phyloP scores from a whole-genome alignment of 2,888 invertebrate genomes.

The Keiferia lycopersicella region DNA sequence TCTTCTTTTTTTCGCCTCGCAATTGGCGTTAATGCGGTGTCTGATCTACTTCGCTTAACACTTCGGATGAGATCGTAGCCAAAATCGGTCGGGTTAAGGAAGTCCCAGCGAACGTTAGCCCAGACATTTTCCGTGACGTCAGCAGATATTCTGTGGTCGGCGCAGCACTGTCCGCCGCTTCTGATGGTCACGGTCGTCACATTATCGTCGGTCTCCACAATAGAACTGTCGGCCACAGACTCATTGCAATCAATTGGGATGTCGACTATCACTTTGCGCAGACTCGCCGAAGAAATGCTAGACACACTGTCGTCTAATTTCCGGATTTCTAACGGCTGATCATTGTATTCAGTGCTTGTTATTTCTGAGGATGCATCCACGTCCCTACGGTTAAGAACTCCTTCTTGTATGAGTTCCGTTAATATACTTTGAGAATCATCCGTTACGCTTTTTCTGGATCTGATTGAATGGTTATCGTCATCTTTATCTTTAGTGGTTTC shows the following conservation, averaged over 20 bases:
- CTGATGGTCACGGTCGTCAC: slow-evolving; percentile 68
- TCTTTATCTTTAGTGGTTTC: slow-evolving; percentile 50
- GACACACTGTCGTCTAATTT: slow-evolving; percentile 64
- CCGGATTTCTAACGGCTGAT: slow-evolving; percentile 50
- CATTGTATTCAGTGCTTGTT: slow-evolving; percentile 61
- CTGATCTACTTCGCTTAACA: slow-evolving; percentile 73
- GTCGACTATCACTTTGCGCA: slow-evolving; percentile 69
- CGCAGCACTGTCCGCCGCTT: slow-evolving; percentile 68
- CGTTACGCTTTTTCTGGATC: slow-evolving; percentile 45
- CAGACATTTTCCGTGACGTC: slow-evolving; percentile 73
- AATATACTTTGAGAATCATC: slow-evolving; percentile 68
- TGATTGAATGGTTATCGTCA: slow-evolving; percentile 45
- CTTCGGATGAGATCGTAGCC: slow-evolving; percentile 72
- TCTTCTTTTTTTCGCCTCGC: slow-evolving; percentile 65
- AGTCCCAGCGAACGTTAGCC: slow-evolving; percentile 76
- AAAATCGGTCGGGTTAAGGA: slow-evolving; percentile 71
- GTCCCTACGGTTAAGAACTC: slow-evolving; percentile 69
- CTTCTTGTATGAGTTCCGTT: slow-evolving; percentile 72
- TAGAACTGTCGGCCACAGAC: slow-evolving; percentile 59
- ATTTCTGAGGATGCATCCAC: slow-evolving; percentile 68
- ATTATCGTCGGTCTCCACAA: slow-evolving; percentile 64
- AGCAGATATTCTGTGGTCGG: slow-evolving; percentile 74
- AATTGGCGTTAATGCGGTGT: slow-evolving; percentile 72
- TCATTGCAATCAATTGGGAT: slow-evolving; percentile 68
- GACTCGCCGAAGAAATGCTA: slow-evolving; percentile 58